These are phyloP conservation scores for Opisthocomus hoazin DNA, from an alignment of 2,113 vertebrate genomes.

Conservation along the genomic window DNA sequence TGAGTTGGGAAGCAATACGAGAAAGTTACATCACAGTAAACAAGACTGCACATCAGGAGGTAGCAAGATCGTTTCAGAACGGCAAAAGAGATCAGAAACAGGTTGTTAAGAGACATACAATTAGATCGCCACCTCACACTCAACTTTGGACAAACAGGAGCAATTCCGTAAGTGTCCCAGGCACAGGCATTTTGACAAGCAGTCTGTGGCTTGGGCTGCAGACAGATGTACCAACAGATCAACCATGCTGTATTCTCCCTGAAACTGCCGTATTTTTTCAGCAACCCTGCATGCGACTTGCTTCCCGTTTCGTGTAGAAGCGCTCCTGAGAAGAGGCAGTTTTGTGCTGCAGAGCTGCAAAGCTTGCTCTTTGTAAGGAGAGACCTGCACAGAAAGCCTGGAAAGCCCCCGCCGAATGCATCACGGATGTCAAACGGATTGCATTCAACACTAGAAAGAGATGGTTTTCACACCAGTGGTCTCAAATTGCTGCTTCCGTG, in stretches of 20 bases:
- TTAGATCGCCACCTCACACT: background rate
- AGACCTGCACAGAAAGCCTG: background rate
- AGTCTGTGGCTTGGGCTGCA: background rate
- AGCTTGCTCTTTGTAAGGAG: background rate
- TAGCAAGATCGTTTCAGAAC: background rate
- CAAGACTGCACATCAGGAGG: background rate
- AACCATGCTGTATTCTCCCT: background rate
- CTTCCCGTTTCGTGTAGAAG: background rate
- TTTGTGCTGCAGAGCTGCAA: background rate
- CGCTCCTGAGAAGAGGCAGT: background rate
- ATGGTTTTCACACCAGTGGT: background rate
- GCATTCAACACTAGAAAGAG: background rate
- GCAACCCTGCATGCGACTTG: too few species aligned
- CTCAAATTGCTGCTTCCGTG: background rate
- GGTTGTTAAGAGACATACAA: background rate
- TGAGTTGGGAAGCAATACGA: background rate
- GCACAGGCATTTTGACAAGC: background rate
- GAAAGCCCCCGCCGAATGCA: background rate
- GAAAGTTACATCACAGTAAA: background rate
- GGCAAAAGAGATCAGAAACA: background rate
- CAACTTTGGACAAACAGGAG: background rate
- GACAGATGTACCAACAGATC: background rate
- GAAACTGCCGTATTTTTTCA: background rate
- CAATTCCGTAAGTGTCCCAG: too few species aligned
- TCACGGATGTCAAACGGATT: accelerated